Evolutionary conservation across 2,113 vertebrate genomes (phyloP).

Genomic region (Setophaga coronata): DNA sequence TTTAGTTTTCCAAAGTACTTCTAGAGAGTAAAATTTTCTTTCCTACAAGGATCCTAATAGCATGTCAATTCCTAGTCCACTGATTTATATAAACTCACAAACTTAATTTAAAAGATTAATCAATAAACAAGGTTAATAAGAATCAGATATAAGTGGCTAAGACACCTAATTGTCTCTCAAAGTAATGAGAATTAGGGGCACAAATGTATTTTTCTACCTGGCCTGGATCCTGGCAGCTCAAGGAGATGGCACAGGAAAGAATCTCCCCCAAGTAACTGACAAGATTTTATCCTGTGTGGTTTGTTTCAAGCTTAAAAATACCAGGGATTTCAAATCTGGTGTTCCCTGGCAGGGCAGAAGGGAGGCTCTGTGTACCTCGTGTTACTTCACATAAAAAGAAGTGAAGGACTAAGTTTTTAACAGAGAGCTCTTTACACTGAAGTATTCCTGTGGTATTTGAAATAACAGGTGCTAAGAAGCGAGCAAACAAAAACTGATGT

Average conservation of each 20-base stretch:
- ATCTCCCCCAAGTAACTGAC: neutral
- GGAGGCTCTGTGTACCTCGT: neutral
- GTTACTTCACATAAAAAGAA: neutral
- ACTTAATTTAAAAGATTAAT: neutral
- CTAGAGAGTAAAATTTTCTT: neutral
- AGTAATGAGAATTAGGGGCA: neutral
- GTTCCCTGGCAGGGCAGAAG: neutral
- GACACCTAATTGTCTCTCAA: neutral
- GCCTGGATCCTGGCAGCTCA: neutral
- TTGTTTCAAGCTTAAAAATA: neutral
- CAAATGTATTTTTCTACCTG: neutral
- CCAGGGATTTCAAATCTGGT: neutral
- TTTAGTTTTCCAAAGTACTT: neutral
- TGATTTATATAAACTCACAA: neutral
- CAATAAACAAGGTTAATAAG: neutral
- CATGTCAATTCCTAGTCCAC: neutral
- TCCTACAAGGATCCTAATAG: neutral
- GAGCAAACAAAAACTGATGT: neutral
- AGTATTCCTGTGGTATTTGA: conserved; percentile 1
- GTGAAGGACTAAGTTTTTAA: neutral
- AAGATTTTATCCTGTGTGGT: neutral
- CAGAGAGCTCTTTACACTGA: neutral
- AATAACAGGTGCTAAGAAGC: conserved; percentile 21
- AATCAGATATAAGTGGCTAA: neutral
- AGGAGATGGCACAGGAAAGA: neutral